Evolutionary conservation across 1,140 invertebrate species (phyloP).

Genomic region (Drosophila athabasca): DNA sequence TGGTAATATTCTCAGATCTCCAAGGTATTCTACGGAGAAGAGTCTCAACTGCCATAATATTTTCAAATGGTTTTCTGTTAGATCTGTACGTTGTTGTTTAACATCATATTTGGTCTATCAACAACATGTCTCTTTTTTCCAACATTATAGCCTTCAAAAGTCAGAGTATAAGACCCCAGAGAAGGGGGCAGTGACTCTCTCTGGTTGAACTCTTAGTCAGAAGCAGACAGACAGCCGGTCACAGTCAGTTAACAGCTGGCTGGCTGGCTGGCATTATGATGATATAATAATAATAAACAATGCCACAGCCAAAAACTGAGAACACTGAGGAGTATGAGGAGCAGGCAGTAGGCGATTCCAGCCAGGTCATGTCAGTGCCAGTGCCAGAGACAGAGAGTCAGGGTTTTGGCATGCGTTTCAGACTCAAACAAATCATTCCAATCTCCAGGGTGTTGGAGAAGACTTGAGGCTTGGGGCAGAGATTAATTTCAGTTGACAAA

Average conservation of each 20-base stretch:
- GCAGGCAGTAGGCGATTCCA: conserved; percentile 29
- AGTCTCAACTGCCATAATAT: too few species aligned
- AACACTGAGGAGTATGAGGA: conserved; percentile 6
- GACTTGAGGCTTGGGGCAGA: conserved; percentile 38
- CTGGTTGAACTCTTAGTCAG: conserved; percentile 32
- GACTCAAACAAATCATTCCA: conserved; percentile 46
- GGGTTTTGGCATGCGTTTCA: conserved; percentile 40
- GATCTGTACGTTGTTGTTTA: too few species aligned
- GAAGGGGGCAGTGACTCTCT: conserved; percentile 48
- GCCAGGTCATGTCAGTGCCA: conserved; percentile 32
- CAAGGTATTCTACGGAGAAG: too few species aligned
- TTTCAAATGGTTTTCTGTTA: too few species aligned
- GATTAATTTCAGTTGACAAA: conserved; percentile 80
- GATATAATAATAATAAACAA: conserved; percentile 72
- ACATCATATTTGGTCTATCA: too few species aligned
- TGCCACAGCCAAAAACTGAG: conserved; percentile 28
- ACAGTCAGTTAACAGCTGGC: conserved; percentile 74
- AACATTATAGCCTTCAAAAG: too few species aligned
- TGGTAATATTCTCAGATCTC: too few species aligned
- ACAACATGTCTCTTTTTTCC: too few species aligned
- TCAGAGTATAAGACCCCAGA: neutral
- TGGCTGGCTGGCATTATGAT: conserved; percentile 56
- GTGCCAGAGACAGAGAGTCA: conserved; percentile 7
- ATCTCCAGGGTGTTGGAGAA: conserved; percentile 25
- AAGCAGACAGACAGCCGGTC: conserved; percentile 47